Evolutionary conservation across 2,888 invertebrate species (phyloP).

Genomic region (Odiellus spinosus): DNA sequence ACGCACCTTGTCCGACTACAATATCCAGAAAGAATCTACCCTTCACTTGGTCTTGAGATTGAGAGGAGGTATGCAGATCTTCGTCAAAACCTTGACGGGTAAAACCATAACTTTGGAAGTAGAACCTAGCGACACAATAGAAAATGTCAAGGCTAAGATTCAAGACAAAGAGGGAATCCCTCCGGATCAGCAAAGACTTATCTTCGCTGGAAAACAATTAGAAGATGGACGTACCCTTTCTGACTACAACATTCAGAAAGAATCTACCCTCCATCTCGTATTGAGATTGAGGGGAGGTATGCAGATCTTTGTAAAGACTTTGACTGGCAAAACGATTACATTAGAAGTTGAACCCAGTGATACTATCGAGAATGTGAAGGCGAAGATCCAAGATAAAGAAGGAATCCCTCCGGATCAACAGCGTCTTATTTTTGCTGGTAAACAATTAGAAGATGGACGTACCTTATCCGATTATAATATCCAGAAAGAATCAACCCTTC

Average conservation of each 20-base stretch:
- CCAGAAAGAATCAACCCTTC: conserved; percentile 35
- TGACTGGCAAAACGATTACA: conserved; percentile 84
- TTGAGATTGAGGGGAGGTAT: conserved; percentile 80
- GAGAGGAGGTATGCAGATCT: conserved; percentile 94
- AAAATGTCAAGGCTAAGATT: conserved; percentile 86
- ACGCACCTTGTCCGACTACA: conserved; percentile 44
- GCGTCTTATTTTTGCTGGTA: conserved; percentile 49
- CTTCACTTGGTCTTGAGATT: conserved; percentile 73
- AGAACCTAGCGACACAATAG: conserved; percentile 80
- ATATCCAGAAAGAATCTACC: conserved; percentile 55
- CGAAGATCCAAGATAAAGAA: conserved; percentile 80
- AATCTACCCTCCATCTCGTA: conserved; percentile 75
- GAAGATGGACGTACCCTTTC: conserved; percentile 44
- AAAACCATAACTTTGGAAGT: conserved; percentile 86
- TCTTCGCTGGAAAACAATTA: conserved; percentile 45
- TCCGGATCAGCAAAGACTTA: conserved; percentile 71
- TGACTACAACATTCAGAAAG: conserved; percentile 46
- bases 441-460: conserved; percentile 45
- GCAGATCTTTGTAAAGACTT: conserved; percentile 94
- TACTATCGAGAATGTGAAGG: conserved; percentile 87
- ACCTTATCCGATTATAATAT: conserved; percentile 46
- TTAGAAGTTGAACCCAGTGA: conserved; percentile 82
- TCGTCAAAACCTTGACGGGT: conserved; percentile 83
- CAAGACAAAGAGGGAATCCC: conserved; percentile 84
- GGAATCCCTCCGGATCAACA: conserved; percentile 84